Evolutionary conservation across 2,888 invertebrate genomes (phyloP).

Genomic region (Diarsia brunnea): DNA sequence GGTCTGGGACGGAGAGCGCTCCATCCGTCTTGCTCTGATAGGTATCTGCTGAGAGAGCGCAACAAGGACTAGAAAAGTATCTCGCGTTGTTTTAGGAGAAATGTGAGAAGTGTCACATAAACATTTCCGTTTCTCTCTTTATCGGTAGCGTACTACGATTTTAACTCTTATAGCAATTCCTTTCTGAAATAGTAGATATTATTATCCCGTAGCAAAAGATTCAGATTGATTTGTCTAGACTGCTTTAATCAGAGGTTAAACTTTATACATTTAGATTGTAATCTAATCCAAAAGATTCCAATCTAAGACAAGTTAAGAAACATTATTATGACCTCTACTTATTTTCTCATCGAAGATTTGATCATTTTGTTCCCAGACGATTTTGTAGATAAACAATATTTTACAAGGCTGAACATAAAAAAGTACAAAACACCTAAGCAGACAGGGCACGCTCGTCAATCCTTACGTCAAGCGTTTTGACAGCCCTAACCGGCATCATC

Average conservation of each 20-base stretch:
- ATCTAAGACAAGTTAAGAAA: slow-evolving; percentile 29
- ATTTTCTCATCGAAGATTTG: slow-evolving; percentile 60
- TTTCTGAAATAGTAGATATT: slow-evolving; percentile 2
- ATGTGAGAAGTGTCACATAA: slow-evolving; percentile 58
- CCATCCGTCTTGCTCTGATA: slow-evolving; percentile 82
- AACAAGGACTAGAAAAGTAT: slow-evolving; percentile 67
- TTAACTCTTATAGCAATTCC: neutral
- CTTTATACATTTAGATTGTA: slow-evolving; percentile 29
- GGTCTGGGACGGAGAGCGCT: slow-evolving; percentile 74
- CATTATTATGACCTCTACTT: slow-evolving; percentile 55
- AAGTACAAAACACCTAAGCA: slow-evolving; percentile 82
- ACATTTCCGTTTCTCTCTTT: slow-evolving; percentile 45
- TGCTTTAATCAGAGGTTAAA: slow-evolving; percentile 28
- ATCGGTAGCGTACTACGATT: slow-evolving; percentile 1
- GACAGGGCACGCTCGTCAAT: slow-evolving; percentile 88
- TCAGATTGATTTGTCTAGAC: slow-evolving; percentile 28
- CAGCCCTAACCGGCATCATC: slow-evolving; percentile 89
- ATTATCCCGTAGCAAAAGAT: neutral
- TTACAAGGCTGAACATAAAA: slow-evolving; percentile 82
- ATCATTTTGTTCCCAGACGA: slow-evolving; percentile 71
- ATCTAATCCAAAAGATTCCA: slow-evolving; percentile 33
- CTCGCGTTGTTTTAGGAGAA: slow-evolving; percentile 62
- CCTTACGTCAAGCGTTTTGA: slow-evolving; percentile 88
- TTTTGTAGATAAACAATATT: slow-evolving; percentile 80
- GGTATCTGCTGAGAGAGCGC: slow-evolving; percentile 74